Evolutionary conservation across 2,797 vertebrate species (phyloP).

Genomic region (Danio aesculapii): DNA sequence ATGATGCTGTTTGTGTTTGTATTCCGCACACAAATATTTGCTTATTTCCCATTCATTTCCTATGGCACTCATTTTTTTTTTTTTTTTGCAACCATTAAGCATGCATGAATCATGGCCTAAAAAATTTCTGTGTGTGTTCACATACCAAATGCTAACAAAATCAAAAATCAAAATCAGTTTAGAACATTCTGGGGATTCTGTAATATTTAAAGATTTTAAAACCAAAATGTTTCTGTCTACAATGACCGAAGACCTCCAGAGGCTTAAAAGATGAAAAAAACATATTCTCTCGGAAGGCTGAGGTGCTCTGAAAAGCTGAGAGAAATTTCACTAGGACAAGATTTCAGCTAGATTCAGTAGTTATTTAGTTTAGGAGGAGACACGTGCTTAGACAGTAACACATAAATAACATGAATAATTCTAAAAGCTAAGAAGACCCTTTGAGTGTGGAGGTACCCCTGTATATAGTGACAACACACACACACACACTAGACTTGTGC

Average conservation of each 20-base stretch:
- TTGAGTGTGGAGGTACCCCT: constrained; percentile 74
- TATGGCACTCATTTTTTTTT: no score
- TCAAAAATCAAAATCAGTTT: no score
- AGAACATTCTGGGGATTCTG: no score
- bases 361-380: constrained; percentile 78
- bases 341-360: constrained; percentile 59
- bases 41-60: no score
- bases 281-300: not conserved
- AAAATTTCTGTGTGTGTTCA: no score
- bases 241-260: not conserved
- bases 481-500: constrained; percentile 7
- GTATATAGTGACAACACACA: constrained; percentile 67
- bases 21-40: no score
- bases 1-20: no score
- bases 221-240: no score
- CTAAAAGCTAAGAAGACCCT: constrained; percentile 83
- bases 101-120: no score
- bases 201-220: no score
- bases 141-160: no score
- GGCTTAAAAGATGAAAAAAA: not conserved
- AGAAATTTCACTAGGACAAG: constrained; percentile 74
- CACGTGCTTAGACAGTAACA: constrained; percentile 83
- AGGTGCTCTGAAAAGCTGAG: constrained; percentile 24
- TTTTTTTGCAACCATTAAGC: no score
- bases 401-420: constrained; percentile 88